Conservation (phyloP, 1,140 invertebrate genomes). For the Drosophila ficusphila region DNA sequence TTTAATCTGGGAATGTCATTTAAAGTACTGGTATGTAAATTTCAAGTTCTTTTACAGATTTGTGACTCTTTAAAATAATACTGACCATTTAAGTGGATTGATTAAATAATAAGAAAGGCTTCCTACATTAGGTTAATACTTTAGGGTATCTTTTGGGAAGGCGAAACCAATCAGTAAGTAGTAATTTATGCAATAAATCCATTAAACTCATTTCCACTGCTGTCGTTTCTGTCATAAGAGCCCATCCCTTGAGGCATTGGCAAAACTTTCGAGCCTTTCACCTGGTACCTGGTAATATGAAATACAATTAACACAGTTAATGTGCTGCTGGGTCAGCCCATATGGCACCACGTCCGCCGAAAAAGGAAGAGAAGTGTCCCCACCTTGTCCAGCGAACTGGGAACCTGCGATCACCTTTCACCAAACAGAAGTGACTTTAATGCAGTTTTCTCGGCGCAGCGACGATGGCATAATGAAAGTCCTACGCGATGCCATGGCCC, state of each 20-base stretch:
- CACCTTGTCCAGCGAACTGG: conserved; percentile 15
- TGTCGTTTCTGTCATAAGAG: conserved; percentile 1
- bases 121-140: too few relatives aligned
- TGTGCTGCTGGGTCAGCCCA: conserved; percentile 50
- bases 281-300: conserved; percentile 47
- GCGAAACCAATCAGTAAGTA: conserved; percentile 15
- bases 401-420: conserved; percentile 48
- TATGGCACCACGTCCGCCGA: conserved; percentile 17
- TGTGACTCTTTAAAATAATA: too few relatives aligned
- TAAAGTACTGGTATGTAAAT: neutral
- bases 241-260: conserved; percentile 25
- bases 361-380: conserved; percentile 3
- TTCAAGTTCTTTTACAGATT: too few relatives aligned
- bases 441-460: conserved; percentile 22
- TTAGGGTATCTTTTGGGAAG: neutral
- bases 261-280: conserved; percentile 54
- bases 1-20: neutral
- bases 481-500: conserved; percentile 44
- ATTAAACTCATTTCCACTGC: conserved; percentile 1
- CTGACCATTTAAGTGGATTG: too few relatives aligned
- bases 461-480: conserved; percentile 59
- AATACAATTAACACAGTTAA: conserved; percentile 69
- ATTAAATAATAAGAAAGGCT: too few relatives aligned
- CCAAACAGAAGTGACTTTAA: conserved; percentile 44
- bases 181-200: neutral